Percentiles rank a stretch among this genome's conserved stretches.
Conservation (phyloP, 2,797 vertebrate species). For the Takifugu rubripes region DNA sequence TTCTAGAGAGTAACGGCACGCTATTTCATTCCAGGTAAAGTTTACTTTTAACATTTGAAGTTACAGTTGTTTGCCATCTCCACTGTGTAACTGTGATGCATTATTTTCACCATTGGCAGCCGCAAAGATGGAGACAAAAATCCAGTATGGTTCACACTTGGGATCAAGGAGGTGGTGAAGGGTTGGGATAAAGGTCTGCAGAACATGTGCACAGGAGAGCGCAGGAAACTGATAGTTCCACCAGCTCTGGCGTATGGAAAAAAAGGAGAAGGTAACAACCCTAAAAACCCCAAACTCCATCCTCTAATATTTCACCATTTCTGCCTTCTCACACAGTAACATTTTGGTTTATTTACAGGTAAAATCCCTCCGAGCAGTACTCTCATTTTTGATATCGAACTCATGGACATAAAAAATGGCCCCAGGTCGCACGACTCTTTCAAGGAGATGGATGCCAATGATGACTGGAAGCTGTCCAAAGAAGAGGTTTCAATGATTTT, state of each 20-base stretch:
- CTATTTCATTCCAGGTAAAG: slow-evolving; percentile 92
- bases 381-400: slow-evolving; percentile 90
- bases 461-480: slow-evolving; percentile 95
- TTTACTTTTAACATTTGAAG: neutral
- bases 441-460: slow-evolving; percentile 94
- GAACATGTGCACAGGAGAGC: slow-evolving; percentile 91
- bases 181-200: slow-evolving; percentile 93
- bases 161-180: slow-evolving; percentile 85
- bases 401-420: slow-evolving; percentile 92
- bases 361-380: slow-evolving; percentile 91
- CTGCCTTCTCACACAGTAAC: neutral
- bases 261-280: slow-evolving; percentile 88
- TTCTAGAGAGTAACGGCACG: slow-evolving; percentile 87
- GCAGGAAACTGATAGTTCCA: slow-evolving; percentile 86
- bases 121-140: slow-evolving; percentile 85
- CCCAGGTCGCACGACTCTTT: slow-evolving; percentile 95
- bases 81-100: slow-evolving; percentile 19
- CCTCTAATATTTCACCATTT: neutral
- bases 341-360: slow-evolving; percentile 67
- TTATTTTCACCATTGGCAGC: slow-evolving; percentile 65
- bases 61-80: neutral
- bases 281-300: neutral
- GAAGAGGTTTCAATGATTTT: slow-evolving; percentile 75
- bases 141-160: slow-evolving; percentile 95
- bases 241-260: slow-evolving; percentile 90